phyloP scores from a whole-genome alignment of 2,797 vertebrate species.

The Phoebastria nigripes region DNA sequence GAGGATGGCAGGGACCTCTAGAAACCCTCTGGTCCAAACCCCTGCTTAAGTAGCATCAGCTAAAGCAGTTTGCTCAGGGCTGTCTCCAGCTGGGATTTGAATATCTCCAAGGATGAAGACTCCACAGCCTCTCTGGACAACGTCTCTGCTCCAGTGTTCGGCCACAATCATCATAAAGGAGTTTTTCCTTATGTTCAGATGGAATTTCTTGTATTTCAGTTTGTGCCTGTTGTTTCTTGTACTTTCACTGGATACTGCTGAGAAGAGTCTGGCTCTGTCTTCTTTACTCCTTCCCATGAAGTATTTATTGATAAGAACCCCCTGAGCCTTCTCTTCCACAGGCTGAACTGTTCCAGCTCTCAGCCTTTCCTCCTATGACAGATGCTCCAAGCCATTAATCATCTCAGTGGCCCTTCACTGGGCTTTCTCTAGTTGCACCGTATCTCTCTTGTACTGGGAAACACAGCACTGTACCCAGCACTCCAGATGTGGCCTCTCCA shows the following conservation, averaged over 20 bases:
- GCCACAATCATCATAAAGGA: background rate
- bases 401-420: background rate
- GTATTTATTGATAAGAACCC: background rate
- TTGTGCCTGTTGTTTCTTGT: background rate
- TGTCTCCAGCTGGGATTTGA: background rate
- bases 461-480: background rate
- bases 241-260: background rate
- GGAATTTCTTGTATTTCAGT: background rate
- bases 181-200: background rate
- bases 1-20: background rate
- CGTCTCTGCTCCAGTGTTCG: background rate
- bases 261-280: background rate
- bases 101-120: background rate
- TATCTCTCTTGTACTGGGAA: background rate
- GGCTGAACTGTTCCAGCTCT: background rate
- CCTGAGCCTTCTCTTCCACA: background rate
- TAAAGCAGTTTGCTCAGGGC: background rate
- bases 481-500: background rate
- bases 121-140: background rate
- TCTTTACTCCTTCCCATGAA: background rate
- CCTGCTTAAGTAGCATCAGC: background rate
- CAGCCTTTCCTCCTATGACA: background rate
- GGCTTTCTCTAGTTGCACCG: rapidly evolving
- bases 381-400: background rate
- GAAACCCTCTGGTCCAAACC: background rate